Evolutionary conservation across 2,113 vertebrate genomes (phyloP).

Genomic region (Carettochelys insculpta): DNA sequence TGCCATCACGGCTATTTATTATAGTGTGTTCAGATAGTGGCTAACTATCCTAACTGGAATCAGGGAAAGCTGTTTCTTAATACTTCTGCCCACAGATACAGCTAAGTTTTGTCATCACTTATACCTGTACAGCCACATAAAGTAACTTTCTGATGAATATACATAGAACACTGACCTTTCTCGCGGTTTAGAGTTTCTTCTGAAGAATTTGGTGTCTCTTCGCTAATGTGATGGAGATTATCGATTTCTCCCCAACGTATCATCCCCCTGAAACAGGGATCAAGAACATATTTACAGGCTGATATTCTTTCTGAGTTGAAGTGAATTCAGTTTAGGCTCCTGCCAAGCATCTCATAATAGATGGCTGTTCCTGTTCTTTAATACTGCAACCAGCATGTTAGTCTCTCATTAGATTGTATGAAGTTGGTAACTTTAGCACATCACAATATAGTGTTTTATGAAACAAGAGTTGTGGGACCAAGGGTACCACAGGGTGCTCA

Average conservation of each 20-base stretch:
- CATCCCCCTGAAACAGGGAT: constrained; percentile 84
- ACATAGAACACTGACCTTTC: constrained; percentile 55
- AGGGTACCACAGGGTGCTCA: neutral
- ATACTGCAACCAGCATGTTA: rapidly evolving
- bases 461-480: rapidly evolving
- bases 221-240: constrained; percentile 87
- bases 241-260: constrained; percentile 92
- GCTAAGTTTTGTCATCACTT: rapidly evolving
- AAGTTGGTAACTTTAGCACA: neutral
- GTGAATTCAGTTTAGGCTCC: neutral
- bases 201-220: constrained; percentile 68
- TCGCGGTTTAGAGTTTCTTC: constrained; percentile 32
- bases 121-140: neutral
- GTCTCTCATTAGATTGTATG: rapidly evolving
- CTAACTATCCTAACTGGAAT: neutral
- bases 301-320: neutral
- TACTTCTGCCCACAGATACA: neutral
- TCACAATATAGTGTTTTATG: neutral
- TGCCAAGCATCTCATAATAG: neutral
- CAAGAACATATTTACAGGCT: rapidly evolving
- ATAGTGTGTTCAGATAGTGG: neutral
- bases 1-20: neutral
- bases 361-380: neutral
- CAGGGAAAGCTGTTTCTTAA: neutral
- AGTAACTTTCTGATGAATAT: rapidly evolving